Percentiles rank a stretch among this genome's conserved stretches.
Conservation (phyloP, 2,797 vertebrate species). For the Syndactyla subalaris region DNA sequence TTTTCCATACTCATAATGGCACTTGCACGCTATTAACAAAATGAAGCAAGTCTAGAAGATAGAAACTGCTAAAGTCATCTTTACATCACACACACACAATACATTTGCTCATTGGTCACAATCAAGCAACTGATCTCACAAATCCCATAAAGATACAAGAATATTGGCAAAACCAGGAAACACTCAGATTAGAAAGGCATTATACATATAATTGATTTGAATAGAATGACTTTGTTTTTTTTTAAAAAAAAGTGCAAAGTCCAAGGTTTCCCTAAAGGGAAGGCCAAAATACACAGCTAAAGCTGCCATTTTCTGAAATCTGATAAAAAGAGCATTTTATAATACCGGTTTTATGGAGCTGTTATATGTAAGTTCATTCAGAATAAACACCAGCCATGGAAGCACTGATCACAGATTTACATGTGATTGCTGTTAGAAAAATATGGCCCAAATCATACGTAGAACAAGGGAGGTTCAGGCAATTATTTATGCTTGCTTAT, state of each 20-base stretch:
- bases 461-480: background rate
- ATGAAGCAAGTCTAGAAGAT: background rate
- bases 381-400: background rate
- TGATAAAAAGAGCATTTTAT: background rate
- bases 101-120: background rate
- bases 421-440: background rate
- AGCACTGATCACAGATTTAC: background rate
- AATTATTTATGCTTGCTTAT: background rate
- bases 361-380: background rate
- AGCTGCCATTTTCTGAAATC: conserved; percentile 9
- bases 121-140: background rate
- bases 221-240: background rate
- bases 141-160: background rate
- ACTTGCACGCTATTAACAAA: conserved; percentile 38
- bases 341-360: background rate
- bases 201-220: background rate
- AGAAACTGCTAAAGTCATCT: background rate
- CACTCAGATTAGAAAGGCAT: background rate
- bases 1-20: conserved; percentile 25
- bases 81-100: background rate
- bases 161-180: background rate
- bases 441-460: background rate
- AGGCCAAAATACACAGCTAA: conserved; percentile 7
- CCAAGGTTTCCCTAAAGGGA: background rate
- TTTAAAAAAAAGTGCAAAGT: background rate